phyloP scores from a whole-genome alignment of 2,888 invertebrate genomes.

The Drosophila cognata region DNA sequence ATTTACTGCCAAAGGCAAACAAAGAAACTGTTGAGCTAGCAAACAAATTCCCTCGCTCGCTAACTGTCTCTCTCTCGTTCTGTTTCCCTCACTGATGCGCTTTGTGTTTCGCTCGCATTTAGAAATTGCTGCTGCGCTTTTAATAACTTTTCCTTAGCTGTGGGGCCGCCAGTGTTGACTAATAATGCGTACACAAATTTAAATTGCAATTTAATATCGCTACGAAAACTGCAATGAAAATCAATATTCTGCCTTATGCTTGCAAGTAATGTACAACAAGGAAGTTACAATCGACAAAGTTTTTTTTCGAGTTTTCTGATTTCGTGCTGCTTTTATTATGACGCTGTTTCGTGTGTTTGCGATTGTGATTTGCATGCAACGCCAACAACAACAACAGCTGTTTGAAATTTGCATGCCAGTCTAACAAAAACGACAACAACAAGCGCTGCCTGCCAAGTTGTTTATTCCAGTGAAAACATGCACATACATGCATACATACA shows the following conservation, averaged over 20 bases:
- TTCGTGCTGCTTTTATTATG: conserved; percentile 40
- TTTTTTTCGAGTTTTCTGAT: conserved; percentile 12
- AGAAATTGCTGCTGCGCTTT: conserved; percentile 12
- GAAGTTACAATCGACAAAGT: conserved; percentile 25
- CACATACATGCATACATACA: conserved; percentile 8
- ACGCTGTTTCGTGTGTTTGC: conserved; percentile 46
- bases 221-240: conserved; percentile 24
- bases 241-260: conserved; percentile 37
- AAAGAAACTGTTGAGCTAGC: conserved; percentile 53
- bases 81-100: not conserved
- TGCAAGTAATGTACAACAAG: not conserved
- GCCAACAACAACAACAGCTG: conserved; percentile 25
- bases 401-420: conserved; percentile 52
- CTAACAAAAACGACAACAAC: conserved; percentile 31
- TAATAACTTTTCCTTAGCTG: conserved; percentile 24
- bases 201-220: conserved; percentile 46
- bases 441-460: conserved; percentile 24
- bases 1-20: conserved; percentile 38
- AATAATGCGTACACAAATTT: conserved; percentile 39
- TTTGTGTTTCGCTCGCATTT: not conserved
- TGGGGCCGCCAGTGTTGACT: conserved; percentile 41
- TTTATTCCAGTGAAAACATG: conserved; percentile 30
- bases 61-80: not conserved
- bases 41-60: conserved; percentile 16
- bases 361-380: conserved; percentile 53